phyloP scores from a whole-genome alignment of 23 tunicate genomes.

The Diplosoma virens region DNA sequence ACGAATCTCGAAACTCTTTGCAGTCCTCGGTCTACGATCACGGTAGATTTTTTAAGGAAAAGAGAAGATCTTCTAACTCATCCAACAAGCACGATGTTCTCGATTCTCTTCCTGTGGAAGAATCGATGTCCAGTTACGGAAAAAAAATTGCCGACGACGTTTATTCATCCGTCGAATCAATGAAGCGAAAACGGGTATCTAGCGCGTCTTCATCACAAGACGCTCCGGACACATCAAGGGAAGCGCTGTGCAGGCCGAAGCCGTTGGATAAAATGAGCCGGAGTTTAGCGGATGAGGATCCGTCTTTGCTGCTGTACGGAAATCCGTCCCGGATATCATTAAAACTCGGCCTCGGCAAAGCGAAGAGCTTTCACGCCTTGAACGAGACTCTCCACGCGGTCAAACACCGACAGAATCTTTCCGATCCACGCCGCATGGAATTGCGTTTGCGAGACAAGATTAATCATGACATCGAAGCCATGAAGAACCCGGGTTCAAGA shows the following conservation, averaged over 20 bases:
- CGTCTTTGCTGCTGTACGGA: constrained; percentile 68
- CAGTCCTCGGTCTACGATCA: background rate
- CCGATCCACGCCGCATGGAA: constrained; percentile 46
- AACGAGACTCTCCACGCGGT: constrained; percentile 69
- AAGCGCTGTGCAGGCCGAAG: background rate
- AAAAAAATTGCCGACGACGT: background rate
- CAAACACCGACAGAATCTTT: constrained; percentile 65
- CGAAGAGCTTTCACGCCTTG: constrained; percentile 44
- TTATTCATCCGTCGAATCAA: background rate
- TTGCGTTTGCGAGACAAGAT: constrained; percentile 41
- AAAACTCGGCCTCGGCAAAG: constrained; percentile 61
- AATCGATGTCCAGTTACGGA: constrained; percentile 40
- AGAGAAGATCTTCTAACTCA: background rate
- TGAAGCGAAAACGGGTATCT: background rate
- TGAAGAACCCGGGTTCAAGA: constrained; percentile 8
- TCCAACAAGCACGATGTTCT: background rate
- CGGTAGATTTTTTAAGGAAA: background rate
- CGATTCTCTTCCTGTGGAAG: constrained; percentile 13
- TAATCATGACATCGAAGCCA: constrained; percentile 42
- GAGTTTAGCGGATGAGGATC: constrained; percentile 72
- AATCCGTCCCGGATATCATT: constrained; percentile 60
- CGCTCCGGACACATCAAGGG: background rate
- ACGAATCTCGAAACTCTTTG: no score
- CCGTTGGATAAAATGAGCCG: constrained; percentile 51
- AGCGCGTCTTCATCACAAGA: background rate